Percentiles rank a stretch among this genome's conserved stretches.
These are phyloP conservation scores for Cephonodes hylas DNA, from an alignment of 2,888 invertebrate species.

Conservation along the genomic window DNA sequence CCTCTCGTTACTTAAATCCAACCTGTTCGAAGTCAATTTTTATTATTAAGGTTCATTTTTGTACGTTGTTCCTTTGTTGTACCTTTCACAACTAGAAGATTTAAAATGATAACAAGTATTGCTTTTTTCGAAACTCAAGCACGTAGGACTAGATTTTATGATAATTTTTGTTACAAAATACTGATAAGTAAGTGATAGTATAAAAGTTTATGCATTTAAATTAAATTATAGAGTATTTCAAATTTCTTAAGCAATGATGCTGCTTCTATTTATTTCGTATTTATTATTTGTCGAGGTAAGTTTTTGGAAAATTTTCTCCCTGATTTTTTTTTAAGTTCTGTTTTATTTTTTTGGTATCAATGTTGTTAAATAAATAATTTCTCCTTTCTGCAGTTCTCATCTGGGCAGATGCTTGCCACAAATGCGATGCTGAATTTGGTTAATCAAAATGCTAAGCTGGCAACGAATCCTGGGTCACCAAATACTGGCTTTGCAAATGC, in stretches of 20 bases:
- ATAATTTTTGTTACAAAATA: background rate
- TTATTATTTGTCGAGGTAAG: conserved; percentile 23
- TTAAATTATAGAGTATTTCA: background rate
- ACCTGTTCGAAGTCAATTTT: no score
- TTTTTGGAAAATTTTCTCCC: background rate
- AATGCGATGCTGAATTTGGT: conserved; percentile 4
- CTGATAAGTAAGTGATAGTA: background rate
- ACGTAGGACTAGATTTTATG: conserved; percentile 2
- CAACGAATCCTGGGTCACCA: background rate
- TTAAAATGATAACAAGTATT: background rate
- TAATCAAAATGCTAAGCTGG: conserved; percentile 16
- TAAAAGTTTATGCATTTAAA: background rate
- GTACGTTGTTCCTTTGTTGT: no score
- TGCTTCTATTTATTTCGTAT: conserved; percentile 6
- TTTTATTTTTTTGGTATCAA: background rate
- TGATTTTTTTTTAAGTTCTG: no score
- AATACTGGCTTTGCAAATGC: conserved; percentile 2
- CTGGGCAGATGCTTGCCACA: conserved; percentile 29
- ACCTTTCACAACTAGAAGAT: background rate
- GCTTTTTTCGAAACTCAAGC: conserved; percentile 14
- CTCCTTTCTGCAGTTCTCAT: conserved; percentile 32
- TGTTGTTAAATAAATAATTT: background rate
- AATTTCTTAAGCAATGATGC: conserved; percentile 17
- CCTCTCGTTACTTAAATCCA: no score
- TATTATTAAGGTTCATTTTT: no score